Conservation (phyloP, 2,888 invertebrate genomes). For the Lysandra coridon region DNA sequence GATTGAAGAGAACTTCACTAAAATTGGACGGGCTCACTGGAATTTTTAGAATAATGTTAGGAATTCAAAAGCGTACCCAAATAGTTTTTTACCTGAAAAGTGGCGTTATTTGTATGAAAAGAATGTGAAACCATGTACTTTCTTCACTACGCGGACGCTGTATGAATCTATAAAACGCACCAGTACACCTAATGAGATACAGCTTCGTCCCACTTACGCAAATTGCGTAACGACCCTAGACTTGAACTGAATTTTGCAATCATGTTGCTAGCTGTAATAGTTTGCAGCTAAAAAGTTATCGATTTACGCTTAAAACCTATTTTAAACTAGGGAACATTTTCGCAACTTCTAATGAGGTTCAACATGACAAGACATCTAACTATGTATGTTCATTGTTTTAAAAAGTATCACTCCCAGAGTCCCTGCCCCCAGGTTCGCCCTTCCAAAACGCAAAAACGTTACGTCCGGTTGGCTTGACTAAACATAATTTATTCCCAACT, state of each 20-base stretch:
- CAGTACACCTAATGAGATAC: constrained; percentile 45
- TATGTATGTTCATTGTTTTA: neutral
- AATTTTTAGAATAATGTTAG: neutral
- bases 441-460: neutral
- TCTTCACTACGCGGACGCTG: constrained; percentile 28
- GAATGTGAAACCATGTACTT: constrained; percentile 32
- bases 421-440: neutral
- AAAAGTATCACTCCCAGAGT: neutral
- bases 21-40: neutral
- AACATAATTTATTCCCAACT: neutral
- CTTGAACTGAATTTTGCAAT: constrained; percentile 66
- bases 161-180: constrained; percentile 32
- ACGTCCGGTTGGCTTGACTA: neutral
- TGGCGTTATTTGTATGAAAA: constrained; percentile 2
- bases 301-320: neutral
- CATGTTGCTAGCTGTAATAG: constrained; percentile 26
- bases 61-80: neutral
- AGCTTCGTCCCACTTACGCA: constrained; percentile 69
- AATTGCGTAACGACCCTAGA: constrained; percentile 73
- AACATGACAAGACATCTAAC: neutral
- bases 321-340: neutral
- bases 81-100: neutral
- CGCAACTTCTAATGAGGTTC: neutral
- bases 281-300: neutral
- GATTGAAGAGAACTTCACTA: neutral